Conservation (phyloP, 2,797 vertebrate genomes). For the Neosalanx taihuensis region DNA sequence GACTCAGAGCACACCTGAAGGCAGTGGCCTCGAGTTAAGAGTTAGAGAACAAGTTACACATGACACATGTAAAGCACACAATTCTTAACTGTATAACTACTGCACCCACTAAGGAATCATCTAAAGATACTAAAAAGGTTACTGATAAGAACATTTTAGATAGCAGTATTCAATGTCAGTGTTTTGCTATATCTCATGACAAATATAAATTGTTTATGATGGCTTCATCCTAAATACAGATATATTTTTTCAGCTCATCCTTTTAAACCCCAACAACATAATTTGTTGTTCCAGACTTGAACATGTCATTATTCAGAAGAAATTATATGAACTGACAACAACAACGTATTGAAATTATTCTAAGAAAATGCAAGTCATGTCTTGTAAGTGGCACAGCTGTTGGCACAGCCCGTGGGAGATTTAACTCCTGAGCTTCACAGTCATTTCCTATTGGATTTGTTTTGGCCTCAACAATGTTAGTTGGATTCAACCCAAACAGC, state of each 20-base stretch:
- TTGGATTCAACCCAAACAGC: neutral
- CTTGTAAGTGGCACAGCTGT: neutral
- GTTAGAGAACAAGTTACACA: slow-evolving; percentile 28
- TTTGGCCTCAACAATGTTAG: too few species aligned
- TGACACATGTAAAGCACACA: neutral
- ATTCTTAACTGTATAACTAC: neutral
- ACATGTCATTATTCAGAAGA: too few species aligned
- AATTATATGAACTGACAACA: too few species aligned
- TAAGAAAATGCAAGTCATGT: neutral
- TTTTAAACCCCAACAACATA: too few species aligned
- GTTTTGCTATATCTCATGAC: too few species aligned
- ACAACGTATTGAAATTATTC: neutral
- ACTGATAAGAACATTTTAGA: neutral
- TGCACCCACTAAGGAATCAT: neutral
- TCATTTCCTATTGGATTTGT: too few species aligned
- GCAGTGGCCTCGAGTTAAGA: slow-evolving; percentile 39
- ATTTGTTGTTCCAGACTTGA: too few species aligned
- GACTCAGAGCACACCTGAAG: slow-evolving; percentile 50
- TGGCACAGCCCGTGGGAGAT: neutral
- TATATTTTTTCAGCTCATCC: too few species aligned
- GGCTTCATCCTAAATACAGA: too few species aligned
- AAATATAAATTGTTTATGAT: too few species aligned
- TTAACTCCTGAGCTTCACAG: too few species aligned
- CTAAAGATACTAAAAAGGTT: neutral
- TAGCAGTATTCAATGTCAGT: neutral